These are phyloP conservation scores for Chrysaora quinquecirrha DNA, from an alignment of 30 jellyfish, hydroid and myxozoan genomes.

Conservation along the genomic window DNA sequence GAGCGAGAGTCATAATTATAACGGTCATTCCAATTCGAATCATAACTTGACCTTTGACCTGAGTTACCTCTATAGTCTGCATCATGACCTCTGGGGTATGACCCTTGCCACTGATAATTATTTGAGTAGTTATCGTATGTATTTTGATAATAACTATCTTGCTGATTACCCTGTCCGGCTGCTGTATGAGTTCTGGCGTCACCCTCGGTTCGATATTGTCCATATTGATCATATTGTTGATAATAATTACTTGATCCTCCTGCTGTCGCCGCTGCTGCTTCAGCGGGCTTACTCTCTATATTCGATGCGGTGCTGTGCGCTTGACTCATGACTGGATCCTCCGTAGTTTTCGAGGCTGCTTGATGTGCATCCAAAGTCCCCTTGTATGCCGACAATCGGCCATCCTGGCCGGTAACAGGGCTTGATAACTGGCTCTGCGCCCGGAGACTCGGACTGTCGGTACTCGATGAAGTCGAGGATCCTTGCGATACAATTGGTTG, in stretches of 20 bases:
- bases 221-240: background rate
- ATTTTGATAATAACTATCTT: conserved; percentile 3
- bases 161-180: conserved; percentile 18
- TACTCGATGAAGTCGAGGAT: conserved; percentile 12
- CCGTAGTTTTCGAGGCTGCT: background rate
- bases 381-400: conserved; percentile 11
- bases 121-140: conserved; percentile 14
- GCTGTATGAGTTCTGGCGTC: conserved; percentile 12
- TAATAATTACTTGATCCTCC: no score
- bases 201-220: conserved; percentile 8
- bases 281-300: background rate
- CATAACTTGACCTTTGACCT: conserved; percentile 3
- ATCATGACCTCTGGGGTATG: background rate
- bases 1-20: background rate
- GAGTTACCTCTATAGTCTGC: background rate
- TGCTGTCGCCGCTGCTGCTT: no score
- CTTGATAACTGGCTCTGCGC: conserved; percentile 41
- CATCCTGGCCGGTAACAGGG: conserved; percentile 37
- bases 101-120: conserved; percentile 33
- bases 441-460: conserved; percentile 45
- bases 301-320: background rate
- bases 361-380: background rate
- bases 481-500: conserved; percentile 9
- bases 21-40: background rate
- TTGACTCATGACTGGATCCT: background rate